These are phyloP conservation scores for Sapayoa aenigma DNA, from an alignment of 2,113 vertebrate species.

Conservation along the genomic window DNA sequence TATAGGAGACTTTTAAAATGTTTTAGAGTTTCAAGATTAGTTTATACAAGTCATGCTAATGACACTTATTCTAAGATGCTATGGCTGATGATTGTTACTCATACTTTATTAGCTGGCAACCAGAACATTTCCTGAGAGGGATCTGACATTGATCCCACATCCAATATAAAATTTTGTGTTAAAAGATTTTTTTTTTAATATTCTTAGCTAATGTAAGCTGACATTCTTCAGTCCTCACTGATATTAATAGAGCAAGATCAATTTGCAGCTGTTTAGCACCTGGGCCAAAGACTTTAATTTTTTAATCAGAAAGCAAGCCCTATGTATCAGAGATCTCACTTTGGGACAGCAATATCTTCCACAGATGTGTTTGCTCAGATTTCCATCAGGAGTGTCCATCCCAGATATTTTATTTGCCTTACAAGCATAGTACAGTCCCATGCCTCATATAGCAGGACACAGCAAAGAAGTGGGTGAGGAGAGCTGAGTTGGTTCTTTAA, in stretches of 20 bases:
- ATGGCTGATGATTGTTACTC: background rate
- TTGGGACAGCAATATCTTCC: slow-evolving; percentile 2
- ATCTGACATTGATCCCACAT: background rate
- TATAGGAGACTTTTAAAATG: background rate
- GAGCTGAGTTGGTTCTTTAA: background rate
- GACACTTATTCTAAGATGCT: background rate
- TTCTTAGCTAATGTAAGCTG: slow-evolving; percentile 6
- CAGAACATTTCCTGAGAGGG: background rate
- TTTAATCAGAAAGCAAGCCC: slow-evolving; percentile 16
- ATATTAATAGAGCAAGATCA: background rate
- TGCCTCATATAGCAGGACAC: background rate
- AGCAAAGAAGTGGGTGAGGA: background rate
- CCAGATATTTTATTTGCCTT: background rate
- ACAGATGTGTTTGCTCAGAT: slow-evolving; percentile 24
- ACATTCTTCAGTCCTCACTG: background rate
- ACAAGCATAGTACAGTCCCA: background rate
- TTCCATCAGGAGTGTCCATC: background rate
- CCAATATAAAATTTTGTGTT: background rate
- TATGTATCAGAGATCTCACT: slow-evolving; percentile 2
- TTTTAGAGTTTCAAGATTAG: background rate
- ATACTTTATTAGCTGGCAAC: background rate
- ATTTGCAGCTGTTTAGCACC: slow-evolving; percentile 45
- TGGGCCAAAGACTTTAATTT: slow-evolving; percentile 15
- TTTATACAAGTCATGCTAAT: background rate
- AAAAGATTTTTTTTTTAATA: background rate